These are phyloP conservation scores for Belonocnema kinseyi DNA, from an alignment of 1,140 invertebrate species.

Conservation along the genomic window DNA sequence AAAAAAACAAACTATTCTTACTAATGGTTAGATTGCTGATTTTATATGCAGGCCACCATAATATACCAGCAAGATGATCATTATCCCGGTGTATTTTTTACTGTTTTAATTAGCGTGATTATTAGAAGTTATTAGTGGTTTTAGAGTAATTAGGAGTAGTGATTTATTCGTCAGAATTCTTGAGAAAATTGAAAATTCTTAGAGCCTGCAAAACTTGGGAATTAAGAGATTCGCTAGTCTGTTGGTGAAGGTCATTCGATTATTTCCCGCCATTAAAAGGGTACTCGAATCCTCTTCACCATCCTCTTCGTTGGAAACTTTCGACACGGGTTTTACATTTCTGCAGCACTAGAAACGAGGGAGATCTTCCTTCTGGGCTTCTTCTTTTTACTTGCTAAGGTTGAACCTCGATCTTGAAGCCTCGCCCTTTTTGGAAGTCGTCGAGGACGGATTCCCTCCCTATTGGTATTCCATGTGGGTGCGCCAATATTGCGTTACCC, in stretches of 20 bases:
- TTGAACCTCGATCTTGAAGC: conserved; percentile 46
- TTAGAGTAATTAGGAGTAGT: no score
- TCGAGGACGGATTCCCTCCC: conserved; percentile 47
- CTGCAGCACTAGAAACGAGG: conserved; percentile 48
- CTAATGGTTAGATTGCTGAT: no score
- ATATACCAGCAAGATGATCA: no score
- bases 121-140: no score
- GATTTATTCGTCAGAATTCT: no score
- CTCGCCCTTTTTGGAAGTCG: conserved; percentile 46
- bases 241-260: conserved; percentile 57
- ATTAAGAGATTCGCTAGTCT: conserved; percentile 59
- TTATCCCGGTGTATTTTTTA: no score
- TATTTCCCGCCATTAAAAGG: conserved; percentile 64
- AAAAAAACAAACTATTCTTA: no score
- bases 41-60: no score
- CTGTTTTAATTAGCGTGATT: no score
- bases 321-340: conserved; percentile 74
- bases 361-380: conserved; percentile 37
- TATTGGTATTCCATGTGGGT: conserved; percentile 71
- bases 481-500: conserved; percentile 74
- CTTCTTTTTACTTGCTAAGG: conserved; percentile 40
- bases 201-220: conserved; percentile 49
- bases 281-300: conserved; percentile 33
- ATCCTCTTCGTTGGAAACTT: conserved; percentile 61
- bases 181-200: no score